Evolutionary conservation across 1,140 invertebrate species (phyloP), one percentile per base, ranked within the genome.

Genomic region (Drosophila nasuta): DNA sequence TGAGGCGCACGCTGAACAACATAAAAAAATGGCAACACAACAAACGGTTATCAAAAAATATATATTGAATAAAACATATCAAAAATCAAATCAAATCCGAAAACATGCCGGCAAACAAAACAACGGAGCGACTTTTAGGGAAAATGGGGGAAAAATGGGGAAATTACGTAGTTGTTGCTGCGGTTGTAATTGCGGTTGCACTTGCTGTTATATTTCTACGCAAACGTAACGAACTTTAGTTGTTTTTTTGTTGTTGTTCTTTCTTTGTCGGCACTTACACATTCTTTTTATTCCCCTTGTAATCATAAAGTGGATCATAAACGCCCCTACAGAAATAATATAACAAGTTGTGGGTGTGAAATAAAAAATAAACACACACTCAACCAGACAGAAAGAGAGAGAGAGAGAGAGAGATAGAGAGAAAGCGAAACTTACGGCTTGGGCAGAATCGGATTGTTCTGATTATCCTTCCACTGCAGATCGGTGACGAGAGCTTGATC

Each of bases 381-480:
- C 30, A 30, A 13, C 30, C 13, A 64, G 3, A 66, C 28, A 66
- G 8, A 62, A 20, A 5, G 11, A 33, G 17, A 52, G 28, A 54
- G 10, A 28, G 20, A 5, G 11, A 33, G 17, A 52, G 28, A 54
- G 10, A 28, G 20, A 28, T 2, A 11, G 4, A 43, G 5, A 11
- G 28, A 41, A 4, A 43, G 41, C 5, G 0, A 49, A 65, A 93
- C 93, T 94, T 93, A 96, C 95, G 93, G 94, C 81, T 93, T 94
- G 45, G 93, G 93, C 60, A 95, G 94, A 80, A 97, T 96, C 25
- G 93, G 93, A 43, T 94, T 93, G 75, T 95, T 94, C 25, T 94
- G 92, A 25, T 94, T 94, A 87, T 96, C 96, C 51, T 95, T 93
- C 96, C 96, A 97, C 86, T 96, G 94, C 30, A 96, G 93, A 75